A percentile compares a stretch with the other conserved stretches of the same genome.
Evolutionary conservation across 64 coral and sea anemone genomes (phyloP).

Genomic region (Pocillopora damicornis): DNA sequence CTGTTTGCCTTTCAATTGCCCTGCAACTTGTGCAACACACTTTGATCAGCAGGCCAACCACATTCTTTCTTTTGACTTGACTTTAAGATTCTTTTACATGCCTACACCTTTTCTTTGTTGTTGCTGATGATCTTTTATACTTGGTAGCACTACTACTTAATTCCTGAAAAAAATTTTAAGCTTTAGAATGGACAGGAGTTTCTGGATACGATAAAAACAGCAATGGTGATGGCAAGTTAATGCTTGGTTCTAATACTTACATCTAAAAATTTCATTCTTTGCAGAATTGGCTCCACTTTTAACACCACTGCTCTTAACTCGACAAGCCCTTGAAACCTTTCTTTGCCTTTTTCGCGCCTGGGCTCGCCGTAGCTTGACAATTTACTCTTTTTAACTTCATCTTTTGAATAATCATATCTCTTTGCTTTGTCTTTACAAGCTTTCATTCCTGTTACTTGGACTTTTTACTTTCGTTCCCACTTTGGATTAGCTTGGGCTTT

Average conservation of each 20-base stretch:
- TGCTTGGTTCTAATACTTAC: conserved; percentile 4
- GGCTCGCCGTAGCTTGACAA: background rate
- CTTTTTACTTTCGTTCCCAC: conserved; percentile 24
- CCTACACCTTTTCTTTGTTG: background rate
- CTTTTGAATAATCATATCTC: background rate
- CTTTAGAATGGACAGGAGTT: background rate
- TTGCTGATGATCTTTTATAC: background rate
- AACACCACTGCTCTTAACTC: background rate
- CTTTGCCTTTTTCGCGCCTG: conserved; percentile 15
- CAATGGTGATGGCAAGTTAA: background rate
- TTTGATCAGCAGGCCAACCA: background rate
- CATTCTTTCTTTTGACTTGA: background rate
- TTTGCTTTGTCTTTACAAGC: conserved; percentile 10
- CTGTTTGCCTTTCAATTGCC: background rate
- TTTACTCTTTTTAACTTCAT: conserved; percentile 8
- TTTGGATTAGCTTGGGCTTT: conserved; percentile 23
- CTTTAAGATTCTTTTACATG: background rate
- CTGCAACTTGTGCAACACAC: background rate
- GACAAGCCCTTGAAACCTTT: background rate
- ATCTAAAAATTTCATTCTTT: conserved; percentile 1
- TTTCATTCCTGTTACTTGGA: conserved; percentile 30
- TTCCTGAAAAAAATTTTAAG: background rate
- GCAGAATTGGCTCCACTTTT: background rate
- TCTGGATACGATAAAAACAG: background rate
- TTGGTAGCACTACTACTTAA: background rate